Conservation (phyloP, 2,797 vertebrate species). For the Psittacula echo region DNA sequence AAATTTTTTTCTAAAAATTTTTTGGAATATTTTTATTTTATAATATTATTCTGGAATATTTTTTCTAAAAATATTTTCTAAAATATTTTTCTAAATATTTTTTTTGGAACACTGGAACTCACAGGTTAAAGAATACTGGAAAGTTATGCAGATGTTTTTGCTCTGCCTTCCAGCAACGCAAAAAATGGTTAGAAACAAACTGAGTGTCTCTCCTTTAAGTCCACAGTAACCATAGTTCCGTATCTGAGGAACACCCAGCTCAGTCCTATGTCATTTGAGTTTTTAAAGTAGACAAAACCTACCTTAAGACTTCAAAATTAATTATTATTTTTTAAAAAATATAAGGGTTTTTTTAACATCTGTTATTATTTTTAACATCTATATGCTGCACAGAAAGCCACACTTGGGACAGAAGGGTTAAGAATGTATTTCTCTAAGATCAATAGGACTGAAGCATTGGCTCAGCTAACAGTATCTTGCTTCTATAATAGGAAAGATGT, state of each 20-base stretch:
- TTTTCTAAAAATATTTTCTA: background rate
- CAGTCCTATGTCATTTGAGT: background rate
- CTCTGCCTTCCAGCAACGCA: background rate
- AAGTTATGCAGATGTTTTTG: background rate
- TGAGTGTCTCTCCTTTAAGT: background rate
- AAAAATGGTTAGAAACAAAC: background rate
- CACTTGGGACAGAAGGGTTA: background rate
- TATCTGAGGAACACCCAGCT: background rate
- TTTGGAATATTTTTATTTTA: too few relatives aligned
- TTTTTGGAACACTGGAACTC: background rate
- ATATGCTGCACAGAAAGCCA: background rate
- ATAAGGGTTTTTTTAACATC: background rate
- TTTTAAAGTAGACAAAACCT: background rate
- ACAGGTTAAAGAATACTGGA: background rate
- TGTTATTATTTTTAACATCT: background rate
- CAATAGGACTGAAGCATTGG: background rate
- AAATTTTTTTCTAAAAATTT: too few relatives aligned
- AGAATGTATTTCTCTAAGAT: background rate
- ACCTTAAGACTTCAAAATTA: background rate
- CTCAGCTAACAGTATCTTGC: background rate
- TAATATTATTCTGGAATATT: too few relatives aligned
- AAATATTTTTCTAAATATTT: background rate
- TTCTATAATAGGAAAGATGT: background rate
- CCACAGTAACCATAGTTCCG: background rate
- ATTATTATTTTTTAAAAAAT: background rate